phyloP scores from a whole-genome alignment of 1,140 invertebrate genomes.

The Pseudomyrmex sp. region DNA sequence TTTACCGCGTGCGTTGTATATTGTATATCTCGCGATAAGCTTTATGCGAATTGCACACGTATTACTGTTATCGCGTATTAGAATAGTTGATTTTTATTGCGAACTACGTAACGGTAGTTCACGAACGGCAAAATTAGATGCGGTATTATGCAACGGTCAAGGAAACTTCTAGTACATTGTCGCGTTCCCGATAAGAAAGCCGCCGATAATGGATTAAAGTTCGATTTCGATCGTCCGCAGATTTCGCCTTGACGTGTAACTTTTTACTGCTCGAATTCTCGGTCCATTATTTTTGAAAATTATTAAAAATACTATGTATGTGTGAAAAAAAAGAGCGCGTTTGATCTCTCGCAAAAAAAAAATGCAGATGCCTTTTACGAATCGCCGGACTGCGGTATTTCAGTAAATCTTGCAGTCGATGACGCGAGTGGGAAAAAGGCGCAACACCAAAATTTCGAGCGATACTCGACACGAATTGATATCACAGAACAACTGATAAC shows the following conservation, averaged over 20 bases:
- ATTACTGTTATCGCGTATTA: too few species aligned
- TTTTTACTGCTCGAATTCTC: not conserved
- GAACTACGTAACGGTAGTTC: not conserved
- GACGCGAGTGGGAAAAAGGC: slow-evolving; percentile 17
- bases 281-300: not conserved
- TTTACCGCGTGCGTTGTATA: too few species aligned
- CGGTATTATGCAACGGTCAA: not conserved
- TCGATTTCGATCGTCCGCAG: not conserved
- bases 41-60: too few species aligned
- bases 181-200: slow-evolving; percentile 5
- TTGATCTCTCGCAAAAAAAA: not conserved
- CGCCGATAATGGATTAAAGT: not conserved
- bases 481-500: slow-evolving; percentile 75
- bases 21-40: too few species aligned
- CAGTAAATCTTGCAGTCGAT: not conserved
- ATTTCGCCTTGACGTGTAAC: too few species aligned
- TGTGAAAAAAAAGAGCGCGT: not conserved
- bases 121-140: not conserved
- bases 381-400: not conserved
- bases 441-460: slow-evolving; percentile 27
- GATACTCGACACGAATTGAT: slow-evolving; percentile 62
- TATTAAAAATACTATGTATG: not conserved
- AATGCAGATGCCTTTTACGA: not conserved
- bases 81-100: too few species aligned
- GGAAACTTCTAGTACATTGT: not conserved